phyloP scores from a whole-genome alignment of 2,888 invertebrate species.

The Oligia fasciuncula region DNA sequence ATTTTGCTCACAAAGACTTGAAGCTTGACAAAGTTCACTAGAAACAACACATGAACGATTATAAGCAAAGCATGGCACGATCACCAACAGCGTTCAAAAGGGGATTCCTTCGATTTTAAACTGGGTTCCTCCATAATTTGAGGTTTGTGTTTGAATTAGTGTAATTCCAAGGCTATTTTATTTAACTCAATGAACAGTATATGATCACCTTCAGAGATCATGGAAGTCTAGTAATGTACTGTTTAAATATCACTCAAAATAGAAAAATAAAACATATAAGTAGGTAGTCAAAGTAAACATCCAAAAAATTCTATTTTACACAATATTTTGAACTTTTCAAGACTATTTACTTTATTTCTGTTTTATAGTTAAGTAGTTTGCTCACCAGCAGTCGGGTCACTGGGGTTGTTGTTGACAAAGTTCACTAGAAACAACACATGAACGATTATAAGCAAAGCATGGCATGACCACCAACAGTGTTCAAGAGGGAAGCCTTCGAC shows the following conservation, averaged over 20 bases:
- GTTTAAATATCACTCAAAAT: not conserved
- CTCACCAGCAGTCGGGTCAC: slow-evolving; percentile 27
- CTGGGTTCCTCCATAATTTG: not conserved
- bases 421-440: slow-evolving; percentile 38
- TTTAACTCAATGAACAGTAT: not conserved
- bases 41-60: slow-evolving; percentile 26
- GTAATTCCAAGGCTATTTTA: not conserved
- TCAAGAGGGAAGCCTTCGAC: not conserved
- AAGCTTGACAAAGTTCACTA: slow-evolving; percentile 49
- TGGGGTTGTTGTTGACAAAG: slow-evolving; percentile 40
- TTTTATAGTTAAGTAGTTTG: not conserved
- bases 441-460: slow-evolving; percentile 17
- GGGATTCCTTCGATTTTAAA: not conserved
- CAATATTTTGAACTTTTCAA: not conserved
- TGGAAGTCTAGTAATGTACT: not conserved
- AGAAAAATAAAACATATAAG: not conserved
- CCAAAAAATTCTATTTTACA: not conserved
- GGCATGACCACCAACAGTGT: not conserved
- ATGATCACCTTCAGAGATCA: not conserved
- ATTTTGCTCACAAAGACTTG: too few relatives aligned
- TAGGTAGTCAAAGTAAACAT: not conserved
- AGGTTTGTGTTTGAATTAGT: not conserved
- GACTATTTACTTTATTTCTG: too few relatives aligned
- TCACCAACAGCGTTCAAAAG: not conserved
- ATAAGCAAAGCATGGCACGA: slow-evolving; percentile 8